Evolutionary conservation across 1,140 invertebrate species (phyloP), one percentile per base, ranked within the genome.

Genomic region (Lepeophtheirus salmonis): DNA sequence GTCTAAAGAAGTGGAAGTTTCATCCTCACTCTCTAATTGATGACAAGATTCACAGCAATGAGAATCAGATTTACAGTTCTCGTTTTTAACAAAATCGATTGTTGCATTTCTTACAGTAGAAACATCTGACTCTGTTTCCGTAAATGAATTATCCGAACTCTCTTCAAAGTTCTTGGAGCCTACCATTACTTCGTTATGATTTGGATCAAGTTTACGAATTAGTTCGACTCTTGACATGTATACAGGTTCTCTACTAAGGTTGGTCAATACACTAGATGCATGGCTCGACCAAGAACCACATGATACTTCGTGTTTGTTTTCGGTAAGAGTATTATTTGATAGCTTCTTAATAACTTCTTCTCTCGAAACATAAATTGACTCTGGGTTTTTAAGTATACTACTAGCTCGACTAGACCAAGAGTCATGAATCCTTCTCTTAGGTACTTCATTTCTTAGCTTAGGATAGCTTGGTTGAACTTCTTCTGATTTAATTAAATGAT

Each of bases 341-440:
- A 57, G 26, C 21, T 57, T 57, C 26, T 57, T 57, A 12, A 57
- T 17, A 13, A 66, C 64, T 50, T 66, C 65, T 17, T 63, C 64
- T 16, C 65, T 64, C 4, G 65, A 66, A 21, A 66, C 64, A 26
- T 66, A 65, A 3, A 65, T 60, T 18, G 64, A 60, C 25, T 64
- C 64, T 24, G 55, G 55, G 25, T 57, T 41, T n/a, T 61, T 61
- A n/a, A 61, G n/a, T 13, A 61, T 61, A 17, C 50, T 61, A 50
- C 59, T 61, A 10, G 59, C 59, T 54, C 59, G 16, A 55, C 59
- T 61, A 54, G 59, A 61, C 59, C 59, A 61, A 26, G 59, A 61
- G 25, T 61, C 51, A 55, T 61, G 59, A 13, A 17, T 64, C 64
- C 18, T 65, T 63, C 14, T 62, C 60, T 14, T 22, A 14, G 14